Base-by-base conservation (phyloP, 30 jellyfish, hydroid and myxozoan species). In the Euphysa ruthae region DNA sequence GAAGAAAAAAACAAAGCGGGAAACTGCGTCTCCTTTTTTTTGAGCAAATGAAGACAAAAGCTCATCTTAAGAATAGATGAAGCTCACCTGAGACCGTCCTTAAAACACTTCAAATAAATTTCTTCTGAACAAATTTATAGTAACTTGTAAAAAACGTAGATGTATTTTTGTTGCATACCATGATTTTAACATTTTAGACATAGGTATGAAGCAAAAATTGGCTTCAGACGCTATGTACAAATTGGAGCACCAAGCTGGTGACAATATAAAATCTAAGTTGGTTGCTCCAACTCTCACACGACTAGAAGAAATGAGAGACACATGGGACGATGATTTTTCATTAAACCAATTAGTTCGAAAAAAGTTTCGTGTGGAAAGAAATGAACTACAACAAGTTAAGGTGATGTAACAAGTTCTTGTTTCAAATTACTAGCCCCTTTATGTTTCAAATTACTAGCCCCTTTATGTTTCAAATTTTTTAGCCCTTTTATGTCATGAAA, bases 231-330 rank as follows among this genome's bases (percentile, higher is more conserved):
- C 99, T 14, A 91, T 91, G 99, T 91, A 38, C 76, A 71, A 82
- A 35, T 94, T 91, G 2, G 99, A 91, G 55, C 99, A 91, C 38
- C 50, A 65, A 32, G 82, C 78, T 26, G 70, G 32, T 27, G 99
- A 91, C 49, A 77, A 82, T 31, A 80, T 54, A 35, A 77, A 81
- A 27, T 94, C 93, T 12, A 77, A 72, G 44, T 61, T 79, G 58
- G 66, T 71, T 6, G 99, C 95, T n/a, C 99, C 99, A 30, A 91
- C 99, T 6, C 49, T 91, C 50, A 70, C 75, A n/a, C 78, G 92
- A 27, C 75, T 89, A 3, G 80, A 74, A 61, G 93, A 91, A 14
- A 69, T 91, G 16, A 61, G 89, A 18, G 93, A 77, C 44, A 71
- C 23, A 1, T 91, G 99, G 99, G 51, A 64, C 0, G 99, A 91